These are phyloP conservation scores for Callopanchax toddi DNA, from an alignment of 2,113 vertebrate genomes.

Conservation along the genomic window DNA sequence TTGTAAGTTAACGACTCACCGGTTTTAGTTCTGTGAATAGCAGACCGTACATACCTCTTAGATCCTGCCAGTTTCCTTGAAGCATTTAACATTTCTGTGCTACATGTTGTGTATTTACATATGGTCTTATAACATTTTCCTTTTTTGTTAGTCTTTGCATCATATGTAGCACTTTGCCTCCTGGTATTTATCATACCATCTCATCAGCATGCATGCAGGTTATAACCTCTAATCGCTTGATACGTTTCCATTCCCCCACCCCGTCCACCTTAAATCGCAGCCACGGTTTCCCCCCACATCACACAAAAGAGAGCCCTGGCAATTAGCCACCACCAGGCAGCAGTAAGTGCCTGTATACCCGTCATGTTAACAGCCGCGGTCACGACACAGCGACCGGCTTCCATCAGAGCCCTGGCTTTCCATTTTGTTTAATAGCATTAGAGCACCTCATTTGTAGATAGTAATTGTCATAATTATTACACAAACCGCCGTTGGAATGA, in stretches of 20 bases:
- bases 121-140: constrained; percentile 1
- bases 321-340: constrained; percentile 65
- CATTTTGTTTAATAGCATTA: constrained; percentile 79
- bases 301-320: constrained; percentile 48
- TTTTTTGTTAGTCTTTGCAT: too few species aligned
- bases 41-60: constrained; percentile 8
- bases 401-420: constrained; percentile 57
- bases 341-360: constrained; percentile 55
- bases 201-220: background rate
- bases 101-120: background rate
- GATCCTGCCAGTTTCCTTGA: constrained; percentile 13
- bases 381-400: constrained; percentile 57
- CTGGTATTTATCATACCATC: background rate
- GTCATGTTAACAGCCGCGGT: constrained; percentile 51
- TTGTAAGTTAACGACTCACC: constrained; percentile 50
- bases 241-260: constrained; percentile 25
- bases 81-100: constrained; percentile 3
- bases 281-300: constrained; percentile 57
- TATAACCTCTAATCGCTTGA: constrained; percentile 20
- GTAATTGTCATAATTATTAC: constrained; percentile 84
- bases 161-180: too few species aligned
- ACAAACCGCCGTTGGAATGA: constrained; percentile 73
- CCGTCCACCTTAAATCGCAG: constrained; percentile 29
- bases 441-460: constrained; percentile 78
- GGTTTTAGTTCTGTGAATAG: constrained; percentile 38